These are phyloP conservation scores for Neodiprion virginianus DNA, from an alignment of 1,140 invertebrate species.

Conservation along the genomic window DNA sequence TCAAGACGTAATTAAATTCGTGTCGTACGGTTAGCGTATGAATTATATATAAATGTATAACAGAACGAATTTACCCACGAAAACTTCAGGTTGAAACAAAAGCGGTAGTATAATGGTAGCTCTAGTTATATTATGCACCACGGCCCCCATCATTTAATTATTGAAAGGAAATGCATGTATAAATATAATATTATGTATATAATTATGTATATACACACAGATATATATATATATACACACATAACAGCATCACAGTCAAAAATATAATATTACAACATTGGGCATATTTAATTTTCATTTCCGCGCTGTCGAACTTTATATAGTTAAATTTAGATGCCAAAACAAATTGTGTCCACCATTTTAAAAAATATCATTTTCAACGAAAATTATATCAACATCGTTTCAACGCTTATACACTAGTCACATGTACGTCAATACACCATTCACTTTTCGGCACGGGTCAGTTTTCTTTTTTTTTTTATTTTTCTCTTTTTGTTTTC, in stretches of 20 bases:
- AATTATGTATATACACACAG: slow-evolving; percentile 19
- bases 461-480: neutral
- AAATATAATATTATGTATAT: slow-evolving; percentile 12
- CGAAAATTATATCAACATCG: too few relatives aligned
- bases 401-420: neutral
- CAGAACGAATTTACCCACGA: too few relatives aligned
- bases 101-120: neutral
- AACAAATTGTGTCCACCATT: too few relatives aligned
- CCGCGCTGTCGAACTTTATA: neutral
- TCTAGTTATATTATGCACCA: neutral
- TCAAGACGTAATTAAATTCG: too few relatives aligned
- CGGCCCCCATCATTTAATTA: slow-evolving; percentile 16
- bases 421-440: neutral
- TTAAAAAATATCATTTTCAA: too few relatives aligned
- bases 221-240: slow-evolving; percentile 23
- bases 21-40: too few relatives aligned
- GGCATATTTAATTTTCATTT: neutral
- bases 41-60: too few relatives aligned
- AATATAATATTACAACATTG: slow-evolving; percentile 31
- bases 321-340: too few relatives aligned
- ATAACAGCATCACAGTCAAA: slow-evolving; percentile 41
- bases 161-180: slow-evolving; percentile 9
- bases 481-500: neutral
- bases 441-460: neutral
- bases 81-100: too few relatives aligned